These are phyloP conservation scores for Achlya flavicornis DNA, from an alignment of 2,888 invertebrate genomes.

Conservation along the genomic window DNA sequence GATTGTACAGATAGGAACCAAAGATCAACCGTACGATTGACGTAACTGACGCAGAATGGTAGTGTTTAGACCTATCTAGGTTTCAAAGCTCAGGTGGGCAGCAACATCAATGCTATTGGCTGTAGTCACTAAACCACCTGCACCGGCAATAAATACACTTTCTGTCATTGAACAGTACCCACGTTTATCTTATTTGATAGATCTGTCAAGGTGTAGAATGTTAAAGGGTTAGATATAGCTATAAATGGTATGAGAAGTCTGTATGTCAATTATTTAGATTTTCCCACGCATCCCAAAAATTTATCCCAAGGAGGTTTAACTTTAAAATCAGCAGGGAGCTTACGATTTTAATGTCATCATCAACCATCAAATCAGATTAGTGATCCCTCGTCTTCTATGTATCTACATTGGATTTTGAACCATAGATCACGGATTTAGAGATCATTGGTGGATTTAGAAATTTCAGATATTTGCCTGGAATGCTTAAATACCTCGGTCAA, in stretches of 20 bases:
- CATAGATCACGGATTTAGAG: too few species aligned
- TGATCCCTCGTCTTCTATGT: too few species aligned
- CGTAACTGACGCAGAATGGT: background rate
- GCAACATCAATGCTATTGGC: background rate
- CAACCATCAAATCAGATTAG: too few species aligned
- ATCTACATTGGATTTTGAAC: too few species aligned
- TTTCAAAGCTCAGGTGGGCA: background rate
- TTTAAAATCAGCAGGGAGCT: too few species aligned
- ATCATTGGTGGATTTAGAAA: too few species aligned
- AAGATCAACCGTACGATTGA: background rate
- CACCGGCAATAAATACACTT: slow-evolving; percentile 1
- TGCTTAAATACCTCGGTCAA: too few species aligned
- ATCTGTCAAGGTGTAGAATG: background rate
- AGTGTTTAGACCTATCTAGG: background rate
- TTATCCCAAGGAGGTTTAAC: background rate
- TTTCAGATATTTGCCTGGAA: too few species aligned
- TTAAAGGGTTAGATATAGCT: background rate
- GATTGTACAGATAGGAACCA: background rate
- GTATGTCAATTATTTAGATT: background rate
- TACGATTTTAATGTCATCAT: too few species aligned
- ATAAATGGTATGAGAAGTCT: background rate
- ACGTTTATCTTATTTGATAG: slow-evolving; percentile 6
- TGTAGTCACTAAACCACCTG: slow-evolving; percentile 1
- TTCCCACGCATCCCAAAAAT: background rate
- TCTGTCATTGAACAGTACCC: background rate